A percentile compares a stretch with the other conserved stretches of the same genome.
Conservation (phyloP, 2,797 vertebrate genomes). For the Triplophysa yarkandensis region DNA sequence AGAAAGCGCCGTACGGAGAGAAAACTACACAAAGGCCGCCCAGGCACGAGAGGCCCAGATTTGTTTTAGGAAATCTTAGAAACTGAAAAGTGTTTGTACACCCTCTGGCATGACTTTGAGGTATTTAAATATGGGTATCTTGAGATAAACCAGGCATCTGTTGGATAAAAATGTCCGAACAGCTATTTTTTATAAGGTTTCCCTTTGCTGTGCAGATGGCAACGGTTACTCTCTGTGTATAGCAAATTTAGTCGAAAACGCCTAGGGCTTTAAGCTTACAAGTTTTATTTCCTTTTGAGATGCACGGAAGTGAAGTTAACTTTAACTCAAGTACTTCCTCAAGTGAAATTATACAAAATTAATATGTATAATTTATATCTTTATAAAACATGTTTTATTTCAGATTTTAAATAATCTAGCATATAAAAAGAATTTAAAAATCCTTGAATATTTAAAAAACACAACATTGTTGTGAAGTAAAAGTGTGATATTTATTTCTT, state of each 20-base stretch:
- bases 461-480: too few species aligned
- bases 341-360: too few species aligned
- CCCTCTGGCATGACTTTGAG: slow-evolving; percentile 4
- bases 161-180: not conserved
- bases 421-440: too few species aligned
- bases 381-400: too few species aligned
- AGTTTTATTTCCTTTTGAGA: too few species aligned
- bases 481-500: too few species aligned
- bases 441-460: too few species aligned
- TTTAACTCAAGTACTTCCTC: too few species aligned
- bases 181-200: not conserved
- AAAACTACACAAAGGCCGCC: slow-evolving; percentile 25
- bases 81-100: not conserved
- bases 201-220: not conserved
- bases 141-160: slow-evolving; percentile 9
- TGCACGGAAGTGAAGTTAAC: too few species aligned
- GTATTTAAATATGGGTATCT: not conserved
- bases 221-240: not conserved
- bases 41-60: not conserved
- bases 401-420: too few species aligned
- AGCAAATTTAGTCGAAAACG: not conserved
- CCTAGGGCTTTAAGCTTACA: not conserved
- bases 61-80: slow-evolving; percentile 18
- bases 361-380: too few species aligned
- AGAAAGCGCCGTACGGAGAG: slow-evolving; percentile 33